Evolutionary conservation across 2,888 invertebrate genomes (phyloP), one percentile per base, ranked within the genome.

Genomic region (Ormyrus labotus): DNA sequence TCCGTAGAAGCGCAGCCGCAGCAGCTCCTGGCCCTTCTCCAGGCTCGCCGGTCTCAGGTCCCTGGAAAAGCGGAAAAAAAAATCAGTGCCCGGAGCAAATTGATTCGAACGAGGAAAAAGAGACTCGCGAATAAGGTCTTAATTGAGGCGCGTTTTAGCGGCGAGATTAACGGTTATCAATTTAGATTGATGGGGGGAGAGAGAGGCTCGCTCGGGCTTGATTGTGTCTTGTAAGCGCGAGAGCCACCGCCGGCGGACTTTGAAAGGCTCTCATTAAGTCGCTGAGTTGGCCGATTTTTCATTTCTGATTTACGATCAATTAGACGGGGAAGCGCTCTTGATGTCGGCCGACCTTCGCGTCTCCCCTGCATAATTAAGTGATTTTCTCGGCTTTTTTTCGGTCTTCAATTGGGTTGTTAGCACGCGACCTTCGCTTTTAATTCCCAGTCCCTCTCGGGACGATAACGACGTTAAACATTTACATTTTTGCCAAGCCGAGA

Each of bases 31-130:
- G 85, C 95, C 95, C 91, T 96, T 96, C 91, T 96, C 96, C 91
- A 96, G 92, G 87, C 95, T 95, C 87, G 96, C 95, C 83, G 96
- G 96, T 75, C 96, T 93, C 90, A 96, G 93, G 92, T 96, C 96
- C 83, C 96, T 96, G 92, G 83, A 92, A 92, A 34, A 8, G 10
- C 58, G 75, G 68, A 61, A 11, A 19, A 19, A 19, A 19, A 19
- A 19, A 19, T 19, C 19, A 19, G 19, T 19, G 19, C 19, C 19
- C 2, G 19, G 51, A 13, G 53, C 51, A n/a, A 78, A 72, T 72
- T 72, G 60, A 78, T 78, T 78, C 67, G 8, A 60, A 67, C 48
- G 58, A 78, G 72, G 45, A 50, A 47, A 57, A 47, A 63, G 11
- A 3, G 45, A 34, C 6, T 47, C 53, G 10, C 11, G 34, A 48